Percentiles rank a stretch among this genome's conserved stretches.
These are phyloP conservation scores for Pterobdella sp. DNA, from an alignment of 2,888 invertebrate genomes.

Conservation along the genomic window DNA sequence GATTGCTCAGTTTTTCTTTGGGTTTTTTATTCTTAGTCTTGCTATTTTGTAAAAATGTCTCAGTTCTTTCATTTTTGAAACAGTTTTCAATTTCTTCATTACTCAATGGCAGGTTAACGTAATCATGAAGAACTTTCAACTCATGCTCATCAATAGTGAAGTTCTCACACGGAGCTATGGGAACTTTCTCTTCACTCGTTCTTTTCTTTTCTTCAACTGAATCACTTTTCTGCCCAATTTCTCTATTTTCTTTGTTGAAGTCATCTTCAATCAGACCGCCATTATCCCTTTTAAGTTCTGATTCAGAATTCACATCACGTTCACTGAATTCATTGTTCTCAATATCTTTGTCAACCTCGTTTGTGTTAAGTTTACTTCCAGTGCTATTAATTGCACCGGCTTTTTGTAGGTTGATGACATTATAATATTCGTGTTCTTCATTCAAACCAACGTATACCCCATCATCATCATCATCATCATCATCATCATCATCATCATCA, in stretches of 20 bases:
- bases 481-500: constrained; percentile 29
- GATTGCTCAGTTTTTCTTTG: background rate
- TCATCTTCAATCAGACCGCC: background rate
- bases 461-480: constrained; percentile 29
- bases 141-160: background rate
- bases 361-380: background rate
- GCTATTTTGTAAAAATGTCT: background rate
- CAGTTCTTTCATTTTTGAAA: constrained; percentile 18
- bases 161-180: constrained; percentile 5
- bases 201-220: background rate
- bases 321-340: background rate
- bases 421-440: constrained; percentile 12
- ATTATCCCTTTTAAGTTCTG: background rate
- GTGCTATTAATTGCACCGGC: background rate
- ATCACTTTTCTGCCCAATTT: background rate
- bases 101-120: background rate
- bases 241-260: too few relatives aligned
- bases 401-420: background rate
- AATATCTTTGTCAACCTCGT: background rate
- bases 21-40: background rate
- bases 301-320: background rate
- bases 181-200: background rate
- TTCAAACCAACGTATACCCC: background rate
- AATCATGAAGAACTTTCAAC: background rate
- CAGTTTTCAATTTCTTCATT: background rate